Conservation (phyloP, 2,888 invertebrate species). For the Rutpela maculata region DNA sequence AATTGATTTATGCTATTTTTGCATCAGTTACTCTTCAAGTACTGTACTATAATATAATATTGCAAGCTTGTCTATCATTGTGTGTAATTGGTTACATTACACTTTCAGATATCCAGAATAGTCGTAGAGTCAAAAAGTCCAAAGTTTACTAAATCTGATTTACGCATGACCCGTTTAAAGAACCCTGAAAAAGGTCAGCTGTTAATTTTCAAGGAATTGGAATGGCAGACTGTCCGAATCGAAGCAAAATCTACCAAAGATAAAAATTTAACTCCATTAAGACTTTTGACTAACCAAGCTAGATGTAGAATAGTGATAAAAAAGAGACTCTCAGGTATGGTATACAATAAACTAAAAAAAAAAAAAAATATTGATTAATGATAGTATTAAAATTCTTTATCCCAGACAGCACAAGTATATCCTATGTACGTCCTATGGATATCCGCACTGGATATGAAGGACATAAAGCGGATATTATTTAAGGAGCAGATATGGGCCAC, state of each 20-base stretch:
- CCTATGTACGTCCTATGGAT: no score
- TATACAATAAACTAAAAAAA: no score
- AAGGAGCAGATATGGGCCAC: no score
- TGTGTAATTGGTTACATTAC: neutral
- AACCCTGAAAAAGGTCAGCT: conserved; percentile 92
- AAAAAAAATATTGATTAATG: no score
- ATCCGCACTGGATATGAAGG: no score
- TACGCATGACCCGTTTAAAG: conserved; percentile 93
- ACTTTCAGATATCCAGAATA: conserved; percentile 89
- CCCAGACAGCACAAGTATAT: no score
- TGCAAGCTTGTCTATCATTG: neutral
- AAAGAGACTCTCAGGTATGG: conserved; percentile 88
- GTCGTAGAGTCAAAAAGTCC: conserved; percentile 96
- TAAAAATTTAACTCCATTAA: conserved; percentile 88
- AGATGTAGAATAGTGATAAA: conserved; percentile 96
- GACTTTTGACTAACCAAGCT: conserved; percentile 95
- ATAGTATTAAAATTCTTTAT: no score
- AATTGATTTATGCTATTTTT: no score
- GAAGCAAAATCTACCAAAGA: conserved; percentile 92
- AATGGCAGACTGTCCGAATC: conserved; percentile 97
- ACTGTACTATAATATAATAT: no score
- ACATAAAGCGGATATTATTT: no score
- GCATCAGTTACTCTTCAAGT: no score
- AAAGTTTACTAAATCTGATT: conserved; percentile 90
- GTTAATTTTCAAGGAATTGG: conserved; percentile 96